Evolutionary conservation across 2,888 invertebrate genomes (phyloP), one percentile per base, ranked within the genome.

Genomic region (Drosophila barbarae): DNA sequence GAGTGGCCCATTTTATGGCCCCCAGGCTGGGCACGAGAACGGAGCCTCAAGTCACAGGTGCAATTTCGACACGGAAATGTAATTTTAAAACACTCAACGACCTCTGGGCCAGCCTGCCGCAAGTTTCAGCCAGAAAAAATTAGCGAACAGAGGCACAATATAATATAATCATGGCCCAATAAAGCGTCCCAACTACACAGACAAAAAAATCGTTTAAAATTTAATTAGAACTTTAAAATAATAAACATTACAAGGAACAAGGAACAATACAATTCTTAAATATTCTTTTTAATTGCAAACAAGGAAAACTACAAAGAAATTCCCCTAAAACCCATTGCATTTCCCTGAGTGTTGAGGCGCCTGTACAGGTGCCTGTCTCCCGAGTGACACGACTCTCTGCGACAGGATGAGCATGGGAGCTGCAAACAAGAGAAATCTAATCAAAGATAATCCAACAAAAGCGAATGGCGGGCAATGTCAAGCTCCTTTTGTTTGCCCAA

Each of bases 361-460:
- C 42, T 15, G 58, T 44, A 46, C 59, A 58, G 59, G 59, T 46
- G 41, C 18, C 41, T 15, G 47, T 51, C 75, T 65, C 71, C 69
- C 68, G 73, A 77, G 67, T 75, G 77, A 73, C 83, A 81, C 80
- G 77, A 73, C 83, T 84, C 80, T 84, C 83, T 79, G 82, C 26
- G 79, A 76, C 74, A 47, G 64, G 72, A 63, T 57, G 54, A 51
- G 53, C 51, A 21, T 42, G 47, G 39, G 42, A 57, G 58, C 56
- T 57, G 57, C 77, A 69, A 74, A 74, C 69, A 73, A 74, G 80
- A 71, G 76, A 84, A 82, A 85, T 86, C 84, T 85, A 85, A 85
- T 85, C 86, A 85, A 85, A 85, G 84, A 84, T 86, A 85, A 85
- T 81, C 84, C 86, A 84, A 85, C 85, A 84, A 85, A 74, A 73